Conservation (phyloP, 2,113 vertebrate genomes). For the Anseranas semipalmata region DNA sequence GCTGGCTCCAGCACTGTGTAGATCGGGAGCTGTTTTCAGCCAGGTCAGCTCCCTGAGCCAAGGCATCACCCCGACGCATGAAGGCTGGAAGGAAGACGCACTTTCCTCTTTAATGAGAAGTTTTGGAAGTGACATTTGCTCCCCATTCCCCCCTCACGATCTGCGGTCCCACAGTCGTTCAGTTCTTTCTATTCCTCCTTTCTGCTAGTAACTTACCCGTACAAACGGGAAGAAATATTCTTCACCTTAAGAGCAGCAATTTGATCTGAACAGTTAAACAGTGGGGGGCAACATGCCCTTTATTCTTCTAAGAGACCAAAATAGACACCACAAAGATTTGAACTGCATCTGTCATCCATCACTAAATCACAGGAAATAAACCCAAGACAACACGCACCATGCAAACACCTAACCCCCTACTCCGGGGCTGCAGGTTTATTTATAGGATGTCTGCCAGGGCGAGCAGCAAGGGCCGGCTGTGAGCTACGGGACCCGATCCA, state of each 20-base stretch:
- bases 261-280: not conserved
- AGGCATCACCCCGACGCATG: fast-evolving
- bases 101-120: not conserved
- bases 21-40: not conserved
- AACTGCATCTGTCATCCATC: not conserved
- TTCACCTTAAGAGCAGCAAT: not conserved
- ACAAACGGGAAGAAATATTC: not conserved
- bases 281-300: not conserved
- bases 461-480: slow-evolving; percentile 2
- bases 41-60: not conserved
- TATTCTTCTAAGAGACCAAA: not conserved
- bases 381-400: not conserved
- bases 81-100: not conserved
- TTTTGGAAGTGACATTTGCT: not conserved
- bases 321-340: not conserved
- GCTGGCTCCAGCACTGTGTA: not conserved
- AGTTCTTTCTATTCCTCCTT: not conserved
- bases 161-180: not conserved
- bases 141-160: not conserved
- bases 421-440: slow-evolving; percentile 18
- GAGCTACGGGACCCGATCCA: not conserved
- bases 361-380: slow-evolving; percentile 28
- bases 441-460: not conserved
- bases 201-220: not conserved
- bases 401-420: slow-evolving; percentile 22